A percentile compares a stretch with the other conserved stretches of the same genome.
Evolutionary conservation across 2,888 invertebrate genomes (phyloP).

Genomic region (Coelopa pilipes): DNA sequence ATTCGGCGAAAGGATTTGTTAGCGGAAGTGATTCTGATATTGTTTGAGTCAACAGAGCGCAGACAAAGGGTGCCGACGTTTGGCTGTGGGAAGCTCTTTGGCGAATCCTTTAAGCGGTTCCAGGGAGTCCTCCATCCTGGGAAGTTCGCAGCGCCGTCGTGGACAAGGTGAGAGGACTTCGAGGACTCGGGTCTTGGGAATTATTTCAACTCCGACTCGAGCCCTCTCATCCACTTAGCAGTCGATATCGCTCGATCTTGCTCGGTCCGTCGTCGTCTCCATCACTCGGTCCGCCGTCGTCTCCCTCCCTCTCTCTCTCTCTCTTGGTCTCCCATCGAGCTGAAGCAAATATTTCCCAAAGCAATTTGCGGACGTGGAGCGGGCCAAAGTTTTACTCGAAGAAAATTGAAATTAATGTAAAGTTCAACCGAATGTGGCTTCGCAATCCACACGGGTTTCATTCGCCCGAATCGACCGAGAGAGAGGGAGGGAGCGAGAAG

Average conservation of each 20-base stretch:
- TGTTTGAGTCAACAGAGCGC: slow-evolving; percentile 43
- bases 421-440: slow-evolving; percentile 61
- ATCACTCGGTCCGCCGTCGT: not conserved
- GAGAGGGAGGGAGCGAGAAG: not conserved
- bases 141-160: not conserved
- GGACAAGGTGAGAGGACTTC: not conserved
- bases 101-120: not conserved
- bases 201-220: not conserved
- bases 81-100: not conserved
- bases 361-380: slow-evolving; percentile 61
- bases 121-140: not conserved
- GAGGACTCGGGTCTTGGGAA: too few species aligned
- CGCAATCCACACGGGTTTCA: slow-evolving; percentile 62
- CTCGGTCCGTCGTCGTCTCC: not conserved
- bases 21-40: slow-evolving; percentile 45
- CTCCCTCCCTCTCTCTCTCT: slow-evolving; percentile 8
- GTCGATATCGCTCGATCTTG: not conserved
- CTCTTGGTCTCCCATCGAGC: not conserved
- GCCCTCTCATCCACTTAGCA: not conserved
- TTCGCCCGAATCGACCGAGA: slow-evolving; percentile 53
- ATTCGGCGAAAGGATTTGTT: slow-evolving; percentile 38
- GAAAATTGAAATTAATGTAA: slow-evolving; percentile 63
- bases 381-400: slow-evolving; percentile 57
- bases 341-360: slow-evolving; percentile 48
- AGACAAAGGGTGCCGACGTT: slow-evolving; percentile 25